Base-by-base conservation (phyloP, 2,888 invertebrate genomes). In the Orthosia gracilis region DNA sequence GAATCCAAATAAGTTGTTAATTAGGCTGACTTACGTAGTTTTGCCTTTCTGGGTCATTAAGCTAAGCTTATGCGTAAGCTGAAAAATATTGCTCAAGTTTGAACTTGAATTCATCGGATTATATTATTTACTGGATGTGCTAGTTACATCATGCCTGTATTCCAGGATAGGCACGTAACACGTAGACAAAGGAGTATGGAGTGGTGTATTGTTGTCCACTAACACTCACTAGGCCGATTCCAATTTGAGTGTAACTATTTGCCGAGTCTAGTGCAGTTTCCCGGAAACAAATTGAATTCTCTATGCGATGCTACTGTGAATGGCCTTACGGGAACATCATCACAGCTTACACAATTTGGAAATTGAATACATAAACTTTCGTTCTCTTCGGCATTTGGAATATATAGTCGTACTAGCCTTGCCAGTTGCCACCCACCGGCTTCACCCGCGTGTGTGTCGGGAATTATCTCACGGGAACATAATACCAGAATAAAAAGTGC, bases 1-100 rank as follows among this genome's bases (percentile, higher is more conserved):
- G 26, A 76, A 45, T 59, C 18, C 15, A 55, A 76, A 76, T 47
- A 62, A 31, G 49, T 76, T 13, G 40, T 45, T 75, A 55, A 62
- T 62, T 67, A 55, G 45, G 49, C 18, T 68, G 18, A 61, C n/a
- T 21, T 40, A 23, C 52, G 59, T 49, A 59, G 17, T 49, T 61
- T 54, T 26, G 49, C n/a, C 9, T 50, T 59, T 54, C 31, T 23
- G 15, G 17, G 18, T 9, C 50, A 21, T 45, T 57, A 45, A 23
- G n/a, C 31, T 11, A 17, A 75, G 59, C 49, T 61, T 54, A 54
- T 12, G 17, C 17, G 9, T 59, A 13, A 23, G n/a, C 23, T 31
- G 18, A 47, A 65, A 47, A 54, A 31, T n/a, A 73, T 52, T 52
- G 23, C 26, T 58, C 1, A n/a, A 13, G 7, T 45, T 17, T 72